A percentile compares a stretch with the other conserved stretches of the same genome.
Evolutionary conservation across 2,797 vertebrate genomes (phyloP).

Genomic region (Orestias chungarensis): DNA sequence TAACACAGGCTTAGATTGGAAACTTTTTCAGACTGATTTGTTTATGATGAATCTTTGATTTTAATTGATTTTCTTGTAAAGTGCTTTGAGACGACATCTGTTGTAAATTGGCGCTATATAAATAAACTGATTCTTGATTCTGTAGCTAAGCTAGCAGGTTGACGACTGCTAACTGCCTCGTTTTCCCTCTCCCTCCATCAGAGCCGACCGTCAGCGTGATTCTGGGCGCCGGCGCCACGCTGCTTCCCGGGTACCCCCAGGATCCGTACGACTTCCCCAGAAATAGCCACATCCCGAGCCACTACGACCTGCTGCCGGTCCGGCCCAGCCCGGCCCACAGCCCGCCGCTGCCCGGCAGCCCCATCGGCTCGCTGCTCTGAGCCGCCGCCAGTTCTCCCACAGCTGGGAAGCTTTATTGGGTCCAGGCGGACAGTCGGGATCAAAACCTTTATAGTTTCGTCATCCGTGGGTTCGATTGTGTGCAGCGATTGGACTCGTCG

Average conservation of each 20-base stretch:
- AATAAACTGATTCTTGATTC: too few species aligned
- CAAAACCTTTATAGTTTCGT: background rate
- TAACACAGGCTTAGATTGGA: too few species aligned
- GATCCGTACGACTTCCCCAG: conserved; percentile 92
- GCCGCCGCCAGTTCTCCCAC: background rate
- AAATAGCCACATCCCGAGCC: conserved; percentile 95
- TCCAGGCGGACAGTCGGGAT: conserved; percentile 5
- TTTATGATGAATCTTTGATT: too few species aligned
- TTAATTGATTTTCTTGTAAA: too few species aligned
- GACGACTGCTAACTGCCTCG: too few species aligned
- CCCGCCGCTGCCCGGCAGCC: conserved; percentile 83
- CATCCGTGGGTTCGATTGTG: background rate
- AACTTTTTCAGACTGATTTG: too few species aligned
- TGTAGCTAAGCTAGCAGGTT: too few species aligned
- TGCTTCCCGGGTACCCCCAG: conserved; percentile 85
- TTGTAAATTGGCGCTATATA: too few species aligned
- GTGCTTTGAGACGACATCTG: too few species aligned
- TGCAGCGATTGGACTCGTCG: background rate
- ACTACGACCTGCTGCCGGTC: conserved; percentile 94
- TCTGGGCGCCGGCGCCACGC: conserved; percentile 78
- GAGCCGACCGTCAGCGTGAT: conserved; percentile 92
- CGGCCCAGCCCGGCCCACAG: conserved; percentile 85
- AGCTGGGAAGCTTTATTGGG: conserved; percentile 9
- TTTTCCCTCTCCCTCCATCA: conserved; percentile 71
- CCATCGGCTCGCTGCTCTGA: conserved; percentile 85